Conservation (phyloP, 2,888 invertebrate species). For the Mesoligia furuncula region DNA sequence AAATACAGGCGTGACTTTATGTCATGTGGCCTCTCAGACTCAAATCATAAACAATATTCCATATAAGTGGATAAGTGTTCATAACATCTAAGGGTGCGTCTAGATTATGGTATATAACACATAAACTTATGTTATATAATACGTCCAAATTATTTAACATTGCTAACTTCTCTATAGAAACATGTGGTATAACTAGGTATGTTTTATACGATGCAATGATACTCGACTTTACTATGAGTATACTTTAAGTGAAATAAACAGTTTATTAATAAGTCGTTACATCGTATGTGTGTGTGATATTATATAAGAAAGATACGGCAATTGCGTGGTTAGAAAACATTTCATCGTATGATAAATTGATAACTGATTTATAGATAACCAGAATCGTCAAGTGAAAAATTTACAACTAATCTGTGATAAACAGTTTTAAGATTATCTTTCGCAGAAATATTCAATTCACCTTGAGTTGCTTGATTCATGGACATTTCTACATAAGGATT, state of each 20-base stretch:
- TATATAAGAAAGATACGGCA: constrained; percentile 33
- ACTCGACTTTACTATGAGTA: background rate
- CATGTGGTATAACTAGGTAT: no score
- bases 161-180: no score
- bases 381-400: constrained; percentile 24
- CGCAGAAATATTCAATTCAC: constrained; percentile 34
- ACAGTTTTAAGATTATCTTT: constrained; percentile 32
- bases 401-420: constrained; percentile 42
- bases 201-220: constrained; percentile 9
- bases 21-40: background rate
- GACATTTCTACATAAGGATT: constrained; percentile 27
- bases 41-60: constrained; percentile 21
- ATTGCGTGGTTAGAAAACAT: constrained; percentile 48
- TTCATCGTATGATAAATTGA: constrained; percentile 32
- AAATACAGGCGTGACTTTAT: background rate
- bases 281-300: constrained; percentile 26
- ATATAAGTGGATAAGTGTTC: constrained; percentile 2
- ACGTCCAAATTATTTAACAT: no score
- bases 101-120: no score
- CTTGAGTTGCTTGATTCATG: constrained; percentile 37
- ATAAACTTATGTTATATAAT: no score
- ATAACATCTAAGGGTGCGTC: background rate
- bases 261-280: constrained; percentile 28
- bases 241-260: constrained; percentile 12
- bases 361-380: constrained; percentile 41